phyloP scores from a whole-genome alignment of 2,888 invertebrate species.

The Drosophila birchii region DNA sequence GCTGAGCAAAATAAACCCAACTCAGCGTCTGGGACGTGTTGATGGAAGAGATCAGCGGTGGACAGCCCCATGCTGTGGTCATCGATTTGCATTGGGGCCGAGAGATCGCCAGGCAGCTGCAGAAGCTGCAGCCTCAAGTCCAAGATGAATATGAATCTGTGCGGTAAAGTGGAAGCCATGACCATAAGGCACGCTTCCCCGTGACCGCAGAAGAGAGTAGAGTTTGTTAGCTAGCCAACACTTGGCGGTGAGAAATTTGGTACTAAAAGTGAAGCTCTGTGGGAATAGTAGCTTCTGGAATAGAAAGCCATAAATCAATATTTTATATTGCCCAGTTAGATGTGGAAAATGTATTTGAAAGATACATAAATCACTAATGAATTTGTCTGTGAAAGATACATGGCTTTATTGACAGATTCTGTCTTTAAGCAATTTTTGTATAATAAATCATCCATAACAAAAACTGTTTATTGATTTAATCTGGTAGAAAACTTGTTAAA shows the following conservation, averaged over 20 bases:
- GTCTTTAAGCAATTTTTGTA: background rate
- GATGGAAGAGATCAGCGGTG: constrained; percentile 72
- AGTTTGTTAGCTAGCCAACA: constrained; percentile 18
- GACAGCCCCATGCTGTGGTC: constrained; percentile 40
- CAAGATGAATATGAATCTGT: constrained; percentile 13
- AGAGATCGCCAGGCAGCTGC: constrained; percentile 29
- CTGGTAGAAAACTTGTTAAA: background rate
- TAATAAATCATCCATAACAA: background rate
- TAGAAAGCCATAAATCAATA: constrained; percentile 18
- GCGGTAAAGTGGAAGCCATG: constrained; percentile 39
- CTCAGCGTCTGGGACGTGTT: constrained; percentile 59
- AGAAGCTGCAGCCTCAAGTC: constrained; percentile 6
- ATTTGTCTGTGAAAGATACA: background rate
- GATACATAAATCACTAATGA: background rate
- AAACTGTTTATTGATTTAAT: background rate
- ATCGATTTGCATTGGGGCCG: constrained; percentile 69
- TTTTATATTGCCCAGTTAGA: constrained; percentile 1
- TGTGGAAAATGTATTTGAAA: background rate
- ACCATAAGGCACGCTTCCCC: constrained; percentile 66
- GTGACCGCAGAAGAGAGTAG: constrained; percentile 51
- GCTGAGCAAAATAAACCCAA: constrained; percentile 51
- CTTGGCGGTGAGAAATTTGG: constrained; percentile 17
- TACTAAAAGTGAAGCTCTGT: constrained; percentile 6
- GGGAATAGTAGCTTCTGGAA: constrained; percentile 2
- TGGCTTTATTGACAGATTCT: background rate